Base-by-base conservation (phyloP, 2,888 invertebrate genomes). In the Cephus pygmeus region DNA sequence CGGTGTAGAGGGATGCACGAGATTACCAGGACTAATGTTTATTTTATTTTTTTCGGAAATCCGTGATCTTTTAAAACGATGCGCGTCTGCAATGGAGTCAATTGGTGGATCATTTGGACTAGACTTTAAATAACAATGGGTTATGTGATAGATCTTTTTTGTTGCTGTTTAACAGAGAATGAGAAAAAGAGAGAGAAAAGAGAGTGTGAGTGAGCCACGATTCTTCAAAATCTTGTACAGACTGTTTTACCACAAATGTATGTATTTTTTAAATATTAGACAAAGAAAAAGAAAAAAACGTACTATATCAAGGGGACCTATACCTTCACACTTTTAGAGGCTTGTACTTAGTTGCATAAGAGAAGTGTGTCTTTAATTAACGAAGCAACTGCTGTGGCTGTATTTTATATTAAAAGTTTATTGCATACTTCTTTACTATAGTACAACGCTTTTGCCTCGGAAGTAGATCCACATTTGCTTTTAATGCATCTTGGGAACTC, bases 191-290 rank as follows among this genome's bases (percentile, higher is more conserved):
- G 35, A 34, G 34, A 34, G 34, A 34, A 6, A 34, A 9, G 35
- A 12, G 35, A 3, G 35, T 35, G 35, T 35, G 35, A 35, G 36
- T 23, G 79, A 78, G 81, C 75, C 76, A 79, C 77, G 81, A 80
- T 83, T 81, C 69, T 79, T 82, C 78, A 56, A 56, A 80, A 82
- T 84, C 84, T 83, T 85, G 85, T 85, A 84, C 84, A 85, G 85
- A 82, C 83, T 85, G 85, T 84, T 85, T 85, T 85, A 85, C 82
- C 83, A 84, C 83, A 85, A 85, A 85, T 85, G 80, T 85, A 85
- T 85, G 83, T 85, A 85, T 85, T 85, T 85, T 85, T 85, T 84
- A 85, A 84, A 85, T 83, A 83, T 81, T 81, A 79, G 75, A 76
- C 79, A 75, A 73, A 69, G 74, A 81, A 77, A 79, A 79, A 77